Evolutionary conservation across 2,888 invertebrate species (phyloP).

Genomic region (Pterobdella sp.): DNA sequence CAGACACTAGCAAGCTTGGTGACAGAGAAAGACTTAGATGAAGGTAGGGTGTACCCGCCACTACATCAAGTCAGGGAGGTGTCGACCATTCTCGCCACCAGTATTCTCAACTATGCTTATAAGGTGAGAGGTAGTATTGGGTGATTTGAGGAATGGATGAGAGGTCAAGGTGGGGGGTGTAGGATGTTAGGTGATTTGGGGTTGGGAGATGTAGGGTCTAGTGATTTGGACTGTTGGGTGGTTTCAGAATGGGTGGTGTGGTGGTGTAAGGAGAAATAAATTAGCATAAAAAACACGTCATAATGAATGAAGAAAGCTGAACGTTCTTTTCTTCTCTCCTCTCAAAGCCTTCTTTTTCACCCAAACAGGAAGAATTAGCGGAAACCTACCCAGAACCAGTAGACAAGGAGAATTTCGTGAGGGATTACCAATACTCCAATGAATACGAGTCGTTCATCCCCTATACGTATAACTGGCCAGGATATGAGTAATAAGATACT

Average conservation of each 20-base stretch:
- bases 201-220: background rate
- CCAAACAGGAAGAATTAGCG: conserved; percentile 47
- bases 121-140: conserved; percentile 34
- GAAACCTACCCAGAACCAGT: conserved; percentile 56
- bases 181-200: too few species aligned
- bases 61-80: conserved; percentile 72
- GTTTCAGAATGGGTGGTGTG: background rate
- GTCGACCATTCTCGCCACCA: conserved; percentile 76
- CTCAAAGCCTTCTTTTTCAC: background rate
- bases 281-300: too few species aligned
- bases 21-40: conserved; percentile 67
- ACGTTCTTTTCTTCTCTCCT: too few species aligned
- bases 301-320: too few species aligned
- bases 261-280: background rate
- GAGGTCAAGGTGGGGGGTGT: background rate
- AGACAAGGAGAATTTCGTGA: conserved; percentile 54
- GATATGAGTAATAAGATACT: conserved; percentile 34
- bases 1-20: conserved; percentile 74
- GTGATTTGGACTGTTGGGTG: background rate
- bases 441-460: conserved; percentile 54
- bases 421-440: conserved; percentile 42
- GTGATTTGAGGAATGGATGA: background rate
- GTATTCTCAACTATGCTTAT: conserved; percentile 75
- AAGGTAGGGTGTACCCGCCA: conserved; percentile 85
- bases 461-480: conserved; percentile 53